phyloP scores from a whole-genome alignment of 2,113 vertebrate species.

The Galbula dea region DNA sequence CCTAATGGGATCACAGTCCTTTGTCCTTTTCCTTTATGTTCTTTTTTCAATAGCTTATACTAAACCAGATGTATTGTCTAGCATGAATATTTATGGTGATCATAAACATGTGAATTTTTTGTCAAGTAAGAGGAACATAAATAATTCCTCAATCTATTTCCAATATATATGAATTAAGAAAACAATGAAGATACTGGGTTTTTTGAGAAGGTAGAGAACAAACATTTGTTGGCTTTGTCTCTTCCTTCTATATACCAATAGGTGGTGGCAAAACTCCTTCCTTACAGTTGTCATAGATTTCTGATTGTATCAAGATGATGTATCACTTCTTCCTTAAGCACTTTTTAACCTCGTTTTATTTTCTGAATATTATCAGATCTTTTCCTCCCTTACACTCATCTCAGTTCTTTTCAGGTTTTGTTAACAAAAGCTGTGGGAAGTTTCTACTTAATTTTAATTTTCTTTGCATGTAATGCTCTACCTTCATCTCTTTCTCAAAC shows the following conservation, averaged over 20 bases:
- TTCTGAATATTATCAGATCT: background rate
- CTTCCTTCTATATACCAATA: background rate
- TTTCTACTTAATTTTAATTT: background rate
- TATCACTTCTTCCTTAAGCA: background rate
- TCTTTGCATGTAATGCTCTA: background rate
- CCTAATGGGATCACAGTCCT: background rate
- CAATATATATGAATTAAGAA: background rate
- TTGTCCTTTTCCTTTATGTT: background rate
- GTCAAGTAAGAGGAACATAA: background rate
- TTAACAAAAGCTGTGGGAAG: background rate
- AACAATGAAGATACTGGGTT: background rate
- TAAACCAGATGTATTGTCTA: background rate
- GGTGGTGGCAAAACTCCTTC: slow-evolving; percentile 57
- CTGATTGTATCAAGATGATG: background rate
- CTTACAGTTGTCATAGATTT: background rate
- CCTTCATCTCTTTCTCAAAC: background rate
- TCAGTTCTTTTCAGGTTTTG: background rate
- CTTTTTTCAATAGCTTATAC: background rate
- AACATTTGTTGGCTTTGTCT: background rate
- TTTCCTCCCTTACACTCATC: background rate
- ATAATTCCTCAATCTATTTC: background rate
- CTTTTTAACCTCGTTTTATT: background rate
- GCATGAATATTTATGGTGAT: background rate
- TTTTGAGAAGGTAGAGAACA: background rate
- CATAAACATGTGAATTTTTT: background rate